Percentiles rank a stretch among this genome's conserved stretches.
Conservation (phyloP, 2,797 vertebrate genomes). For the Gorsachius magnificus region DNA sequence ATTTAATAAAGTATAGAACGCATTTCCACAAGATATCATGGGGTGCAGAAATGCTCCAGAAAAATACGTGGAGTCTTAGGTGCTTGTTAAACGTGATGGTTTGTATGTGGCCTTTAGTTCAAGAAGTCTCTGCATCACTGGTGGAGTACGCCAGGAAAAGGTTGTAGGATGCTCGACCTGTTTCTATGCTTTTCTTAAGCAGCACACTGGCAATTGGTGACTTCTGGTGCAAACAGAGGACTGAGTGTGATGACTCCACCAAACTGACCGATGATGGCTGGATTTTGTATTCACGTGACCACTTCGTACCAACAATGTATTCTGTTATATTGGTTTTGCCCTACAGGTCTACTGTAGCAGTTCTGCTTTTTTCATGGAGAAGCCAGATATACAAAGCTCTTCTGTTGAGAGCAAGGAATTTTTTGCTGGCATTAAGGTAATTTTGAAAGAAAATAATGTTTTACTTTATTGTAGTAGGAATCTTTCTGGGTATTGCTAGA, state of each 20-base stretch:
- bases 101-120: neutral
- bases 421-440: slow-evolving; percentile 90
- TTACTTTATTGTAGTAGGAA: neutral
- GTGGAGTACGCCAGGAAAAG: neutral
- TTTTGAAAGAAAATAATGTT: neutral
- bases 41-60: neutral
- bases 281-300: neutral
- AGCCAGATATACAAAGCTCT: slow-evolving; percentile 76
- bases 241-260: neutral
- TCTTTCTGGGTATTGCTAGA: neutral
- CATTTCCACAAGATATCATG: neutral
- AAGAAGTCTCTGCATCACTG: neutral
- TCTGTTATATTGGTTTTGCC: neutral
- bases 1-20: neutral
- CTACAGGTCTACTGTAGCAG: slow-evolving; percentile 87
- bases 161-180: neutral
- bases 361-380: slow-evolving; percentile 86
- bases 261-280: neutral
- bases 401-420: slow-evolving; percentile 84
- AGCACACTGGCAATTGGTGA: neutral
- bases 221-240: neutral
- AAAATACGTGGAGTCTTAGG: neutral
- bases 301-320: neutral
- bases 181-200: neutral
- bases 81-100: neutral